Evolutionary conservation across 2,797 vertebrate species (phyloP), one percentile per base, ranked within the genome.

Genomic region (Pampus argenteus): DNA sequence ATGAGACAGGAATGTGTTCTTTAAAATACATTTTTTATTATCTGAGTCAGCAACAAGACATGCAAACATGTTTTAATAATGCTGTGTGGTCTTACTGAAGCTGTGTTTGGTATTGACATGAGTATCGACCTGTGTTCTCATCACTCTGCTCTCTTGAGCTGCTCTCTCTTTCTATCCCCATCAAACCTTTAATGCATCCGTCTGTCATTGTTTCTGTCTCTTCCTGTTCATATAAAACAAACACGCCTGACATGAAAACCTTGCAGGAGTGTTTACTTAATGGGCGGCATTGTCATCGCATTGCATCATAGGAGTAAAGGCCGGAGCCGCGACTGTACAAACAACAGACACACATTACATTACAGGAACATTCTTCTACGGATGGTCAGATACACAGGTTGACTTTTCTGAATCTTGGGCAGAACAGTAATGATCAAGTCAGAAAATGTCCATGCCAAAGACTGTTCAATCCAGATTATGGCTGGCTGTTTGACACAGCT

Each of bases 391-490:
- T 20, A 1, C 40, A 38, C 10, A 11, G 45, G 26, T 55, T 15
- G 15, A 55, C 51, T 50, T 62, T 56, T 45, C 34, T 49, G 44
- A 60, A 63, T 67, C 54, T 42, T 42, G 52, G 66, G 71, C 73
- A 64, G 69, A n/a, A n/a, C n/a, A n/a, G n/a, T n/a, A n/a, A 86
- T 86, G 88, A 87, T 86, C 76, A 22, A 73, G 77, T 88, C 74
- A 72, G 77, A 81, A 74, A 54, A 76, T 86, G 75, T 88, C 78
- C 75, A 73, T 75, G 79, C 86, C 76, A 74, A 82, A 72, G 74
- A 89, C 81, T 59, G 77, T 79, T 79, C 84, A 86, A 78, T 88
- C 81, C 85, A 84, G 85, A 90, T 91, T 88, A 92, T 71, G 70
- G 52, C 85, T 84, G 58, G 72, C 40, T 75, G 89, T 84, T 71